A percentile compares a stretch with the other conserved stretches of the same genome.
phyloP scores from a whole-genome alignment of 2,888 invertebrate genomes.

The Mesopsocus fuscifrons region DNA sequence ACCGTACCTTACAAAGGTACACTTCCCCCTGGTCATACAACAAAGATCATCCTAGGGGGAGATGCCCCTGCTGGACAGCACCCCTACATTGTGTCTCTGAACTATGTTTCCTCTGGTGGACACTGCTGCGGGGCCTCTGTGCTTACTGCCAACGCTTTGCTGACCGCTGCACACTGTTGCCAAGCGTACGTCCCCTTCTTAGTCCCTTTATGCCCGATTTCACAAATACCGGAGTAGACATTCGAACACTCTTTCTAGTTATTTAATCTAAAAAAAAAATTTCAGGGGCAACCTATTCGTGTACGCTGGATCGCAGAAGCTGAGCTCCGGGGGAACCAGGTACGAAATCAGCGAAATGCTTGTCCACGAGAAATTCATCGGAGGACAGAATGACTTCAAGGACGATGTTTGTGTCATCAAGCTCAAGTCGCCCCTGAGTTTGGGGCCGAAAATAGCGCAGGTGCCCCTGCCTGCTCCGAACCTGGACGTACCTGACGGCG shows the following conservation, averaged over 20 bases:
- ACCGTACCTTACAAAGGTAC: no score
- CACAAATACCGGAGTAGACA: no score
- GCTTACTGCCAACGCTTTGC: neutral
- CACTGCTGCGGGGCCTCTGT: neutral
- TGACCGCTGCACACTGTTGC: slow-evolving; percentile 3
- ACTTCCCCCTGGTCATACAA: no score
- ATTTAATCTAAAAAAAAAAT: no score
- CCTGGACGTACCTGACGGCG: neutral
- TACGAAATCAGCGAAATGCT: neutral
- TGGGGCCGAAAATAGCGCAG: neutral
- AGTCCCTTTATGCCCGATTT: no score
- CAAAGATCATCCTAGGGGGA: neutral
- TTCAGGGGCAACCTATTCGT: neutral
- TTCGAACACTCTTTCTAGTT: no score
- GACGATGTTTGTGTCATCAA: slow-evolving; percentile 3
- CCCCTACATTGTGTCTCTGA: neutral
- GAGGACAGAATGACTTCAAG: neutral
- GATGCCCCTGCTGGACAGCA: neutral
- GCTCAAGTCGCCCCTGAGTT: neutral
- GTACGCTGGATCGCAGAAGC: neutral
- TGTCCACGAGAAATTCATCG: neutral
- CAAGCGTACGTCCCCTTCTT: neutral
- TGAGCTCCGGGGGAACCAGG: neutral
- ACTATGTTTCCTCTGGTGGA: neutral
- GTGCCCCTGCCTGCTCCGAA: neutral